Evolutionary conservation across 2,113 vertebrate species (phyloP).

Genomic region (Anoura caudifer): DNA sequence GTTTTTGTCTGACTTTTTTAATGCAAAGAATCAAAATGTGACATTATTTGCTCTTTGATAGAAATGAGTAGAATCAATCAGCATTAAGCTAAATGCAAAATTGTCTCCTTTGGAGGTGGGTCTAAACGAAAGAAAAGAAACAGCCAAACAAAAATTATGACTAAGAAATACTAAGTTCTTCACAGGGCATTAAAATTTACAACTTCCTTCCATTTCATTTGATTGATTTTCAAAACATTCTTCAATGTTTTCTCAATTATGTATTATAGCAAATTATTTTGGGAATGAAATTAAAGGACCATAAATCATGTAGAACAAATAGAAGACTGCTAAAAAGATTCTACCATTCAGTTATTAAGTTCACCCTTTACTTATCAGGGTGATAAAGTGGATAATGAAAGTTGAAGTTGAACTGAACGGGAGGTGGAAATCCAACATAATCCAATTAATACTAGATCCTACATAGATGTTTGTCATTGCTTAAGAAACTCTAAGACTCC

Average conservation of each 20-base stretch:
- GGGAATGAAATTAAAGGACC: slow-evolving; percentile 14
- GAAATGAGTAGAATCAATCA: neutral
- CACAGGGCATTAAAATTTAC: slow-evolving; percentile 37
- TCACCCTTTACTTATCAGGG: neutral
- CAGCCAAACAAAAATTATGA: neutral
- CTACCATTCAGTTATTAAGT: neutral
- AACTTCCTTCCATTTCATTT: neutral
- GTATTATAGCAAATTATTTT: slow-evolving; percentile 19
- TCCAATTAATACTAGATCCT: neutral
- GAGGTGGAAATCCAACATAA: neutral
- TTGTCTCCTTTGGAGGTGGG: neutral
- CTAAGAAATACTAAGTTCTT: neutral
- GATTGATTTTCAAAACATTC: slow-evolving; percentile 23
- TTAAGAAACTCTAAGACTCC: neutral
- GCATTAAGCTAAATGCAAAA: neutral
- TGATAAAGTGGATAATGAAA: slow-evolving; percentile 30
- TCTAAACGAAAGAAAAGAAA: slow-evolving; percentile 7
- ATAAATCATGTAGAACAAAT: slow-evolving; percentile 35
- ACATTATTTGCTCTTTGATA: neutral
- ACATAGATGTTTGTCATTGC: neutral
- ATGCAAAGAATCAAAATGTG: neutral
- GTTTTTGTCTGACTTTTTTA: neutral
- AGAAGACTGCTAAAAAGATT: neutral
- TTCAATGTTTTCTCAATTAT: slow-evolving; percentile 29
- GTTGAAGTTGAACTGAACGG: neutral